phyloP scores from a whole-genome alignment of 2,113 vertebrate species.

The Indicator maculatus region DNA sequence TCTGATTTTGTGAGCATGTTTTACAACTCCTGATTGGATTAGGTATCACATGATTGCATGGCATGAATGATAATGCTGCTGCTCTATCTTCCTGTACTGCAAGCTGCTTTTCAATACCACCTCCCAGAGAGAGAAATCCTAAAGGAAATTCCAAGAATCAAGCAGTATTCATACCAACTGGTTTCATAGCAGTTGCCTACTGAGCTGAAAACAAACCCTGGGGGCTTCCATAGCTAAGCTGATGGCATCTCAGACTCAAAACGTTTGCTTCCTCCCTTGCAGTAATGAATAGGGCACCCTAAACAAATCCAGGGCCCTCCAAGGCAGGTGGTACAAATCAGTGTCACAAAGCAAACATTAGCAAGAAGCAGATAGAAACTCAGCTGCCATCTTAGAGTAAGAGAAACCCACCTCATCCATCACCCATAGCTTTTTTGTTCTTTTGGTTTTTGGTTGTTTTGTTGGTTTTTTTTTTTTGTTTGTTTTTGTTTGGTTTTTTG shows the following conservation, averaged over 20 bases:
- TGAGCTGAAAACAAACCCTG: not conserved
- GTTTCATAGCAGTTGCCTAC: not conserved
- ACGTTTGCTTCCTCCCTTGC: not conserved
- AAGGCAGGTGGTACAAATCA: not conserved
- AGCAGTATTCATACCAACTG: not conserved
- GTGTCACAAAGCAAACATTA: not conserved
- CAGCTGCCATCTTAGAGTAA: not conserved
- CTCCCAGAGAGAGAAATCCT: not conserved
- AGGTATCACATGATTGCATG: conserved; percentile 62
- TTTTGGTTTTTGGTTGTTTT: not conserved
- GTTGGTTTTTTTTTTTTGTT: not conserved
- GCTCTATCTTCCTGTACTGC: not conserved
- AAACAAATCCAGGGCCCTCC: not conserved
- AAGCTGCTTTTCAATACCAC: conserved; percentile 8
- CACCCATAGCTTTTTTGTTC: conserved; percentile 42
- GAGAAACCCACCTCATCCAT: conserved; percentile 56
- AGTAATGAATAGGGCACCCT: not conserved
- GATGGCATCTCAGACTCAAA: not conserved
- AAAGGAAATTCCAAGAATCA: not conserved
- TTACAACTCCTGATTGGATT: not conserved
- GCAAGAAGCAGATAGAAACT: conserved; percentile 1
- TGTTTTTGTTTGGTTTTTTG: too few species aligned
- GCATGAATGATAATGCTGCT: conserved; percentile 5
- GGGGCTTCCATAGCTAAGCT: not conserved
- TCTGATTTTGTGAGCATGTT: conserved; percentile 63